phyloP scores from a whole-genome alignment of 2,113 vertebrate species.

The Nerophis ophidion region DNA sequence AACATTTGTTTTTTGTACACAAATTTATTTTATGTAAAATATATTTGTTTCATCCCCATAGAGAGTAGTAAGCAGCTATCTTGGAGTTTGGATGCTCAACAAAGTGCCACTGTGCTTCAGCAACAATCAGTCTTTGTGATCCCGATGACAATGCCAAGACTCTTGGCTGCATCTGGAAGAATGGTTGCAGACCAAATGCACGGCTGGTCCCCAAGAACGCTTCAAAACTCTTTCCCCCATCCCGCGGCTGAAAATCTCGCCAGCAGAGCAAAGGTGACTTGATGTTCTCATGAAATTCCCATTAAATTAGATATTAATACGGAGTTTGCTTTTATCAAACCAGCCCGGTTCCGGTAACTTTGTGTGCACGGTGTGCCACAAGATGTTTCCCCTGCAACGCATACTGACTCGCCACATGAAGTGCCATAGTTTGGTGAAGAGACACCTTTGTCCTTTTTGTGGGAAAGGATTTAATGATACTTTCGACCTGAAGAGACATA shows the following conservation, averaged over 20 bases:
- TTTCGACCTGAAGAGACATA: conserved; percentile 88
- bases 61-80: conserved; percentile 21
- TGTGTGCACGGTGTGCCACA: conserved; percentile 77
- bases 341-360: conserved; percentile 59
- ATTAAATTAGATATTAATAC: neutral
- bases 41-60: neutral
- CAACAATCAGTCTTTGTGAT: neutral
- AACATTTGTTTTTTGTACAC: no score
- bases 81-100: conserved; percentile 6
- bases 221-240: conserved; percentile 35
- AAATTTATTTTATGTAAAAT: no score
- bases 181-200: conserved; percentile 15
- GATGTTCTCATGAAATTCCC: neutral
- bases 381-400: conserved; percentile 81
- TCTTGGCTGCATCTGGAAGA: conserved; percentile 12
- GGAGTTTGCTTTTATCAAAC: neutral
- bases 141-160: conserved; percentile 12
- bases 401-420: conserved; percentile 86
- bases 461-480: conserved; percentile 88
- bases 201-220: conserved; percentile 44
- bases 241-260: conserved; percentile 28
- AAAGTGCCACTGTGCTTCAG: conserved; percentile 4
- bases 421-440: conserved; percentile 81
- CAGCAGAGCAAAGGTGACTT: conserved; percentile 56
- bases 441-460: conserved; percentile 79